Evolutionary conservation across 2,888 invertebrate genomes (phyloP).

Genomic region (Cephus pulcher): DNA sequence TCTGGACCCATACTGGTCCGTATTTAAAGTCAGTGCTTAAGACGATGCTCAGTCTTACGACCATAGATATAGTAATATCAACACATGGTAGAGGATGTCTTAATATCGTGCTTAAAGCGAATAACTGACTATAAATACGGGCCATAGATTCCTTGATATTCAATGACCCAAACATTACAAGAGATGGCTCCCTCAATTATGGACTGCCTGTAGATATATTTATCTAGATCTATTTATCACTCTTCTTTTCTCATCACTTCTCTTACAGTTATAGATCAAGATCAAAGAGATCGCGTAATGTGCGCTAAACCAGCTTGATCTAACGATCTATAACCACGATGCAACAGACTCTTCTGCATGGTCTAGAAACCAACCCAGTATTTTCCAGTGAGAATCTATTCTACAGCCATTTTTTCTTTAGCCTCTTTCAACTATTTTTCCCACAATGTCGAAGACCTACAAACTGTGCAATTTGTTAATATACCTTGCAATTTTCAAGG

Average conservation of each 20-base stretch:
- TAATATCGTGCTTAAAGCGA: no score
- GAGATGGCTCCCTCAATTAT: not conserved
- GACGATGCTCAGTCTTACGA: no score
- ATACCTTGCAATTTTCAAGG: constrained; percentile 45
- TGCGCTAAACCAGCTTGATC: constrained; percentile 24
- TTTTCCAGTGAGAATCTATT: constrained; percentile 1
- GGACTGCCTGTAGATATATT: not conserved
- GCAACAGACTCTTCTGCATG: constrained; percentile 15
- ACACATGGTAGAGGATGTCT: no score
- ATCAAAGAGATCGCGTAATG: constrained; percentile 24
- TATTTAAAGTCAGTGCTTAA: no score
- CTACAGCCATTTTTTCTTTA: constrained; percentile 18
- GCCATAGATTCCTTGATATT: not conserved
- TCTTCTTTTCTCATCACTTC: not conserved
- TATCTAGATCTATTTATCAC: not conserved
- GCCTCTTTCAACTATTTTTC: constrained; percentile 7
- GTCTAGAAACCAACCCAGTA: constrained; percentile 24
- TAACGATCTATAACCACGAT: constrained; percentile 26
- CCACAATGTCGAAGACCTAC: constrained; percentile 42
- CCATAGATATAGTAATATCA: no score
- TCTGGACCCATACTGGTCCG: not conserved
- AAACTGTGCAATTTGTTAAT: constrained; percentile 50
- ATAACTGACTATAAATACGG: no score
- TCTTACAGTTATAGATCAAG: constrained; percentile 6
- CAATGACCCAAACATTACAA: not conserved